phyloP scores from a whole-genome alignment of 2,888 invertebrate species.

The Argyresthia albistria region DNA sequence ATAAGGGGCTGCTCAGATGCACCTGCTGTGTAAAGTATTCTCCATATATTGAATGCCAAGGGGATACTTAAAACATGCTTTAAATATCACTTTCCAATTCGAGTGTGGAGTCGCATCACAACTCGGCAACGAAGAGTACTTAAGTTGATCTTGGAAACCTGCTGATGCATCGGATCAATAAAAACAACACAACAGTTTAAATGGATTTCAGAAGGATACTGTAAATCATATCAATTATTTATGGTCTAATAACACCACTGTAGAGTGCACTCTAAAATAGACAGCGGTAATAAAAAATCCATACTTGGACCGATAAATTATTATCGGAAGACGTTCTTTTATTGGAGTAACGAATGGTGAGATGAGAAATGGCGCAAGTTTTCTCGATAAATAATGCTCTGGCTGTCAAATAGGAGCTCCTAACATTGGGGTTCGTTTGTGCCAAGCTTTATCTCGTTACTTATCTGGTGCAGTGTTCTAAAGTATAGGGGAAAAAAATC shows the following conservation, averaged over 20 bases:
- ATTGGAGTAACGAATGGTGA: slow-evolving; percentile 69
- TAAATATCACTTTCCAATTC: neutral
- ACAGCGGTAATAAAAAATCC: slow-evolving; percentile 55
- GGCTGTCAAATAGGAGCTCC: slow-evolving; percentile 46
- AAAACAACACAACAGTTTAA: slow-evolving; percentile 15
- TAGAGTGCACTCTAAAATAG: slow-evolving; percentile 55
- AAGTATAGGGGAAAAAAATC: neutral
- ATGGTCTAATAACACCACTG: slow-evolving; percentile 40
- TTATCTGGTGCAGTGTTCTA: slow-evolving; percentile 2
- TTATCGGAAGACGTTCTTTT: slow-evolving; percentile 65
- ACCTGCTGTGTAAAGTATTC: neutral
- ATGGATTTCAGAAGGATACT: slow-evolving; percentile 25
- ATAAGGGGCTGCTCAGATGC: neutral
- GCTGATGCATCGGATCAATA: slow-evolving; percentile 7
- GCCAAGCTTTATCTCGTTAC: slow-evolving; percentile 2
- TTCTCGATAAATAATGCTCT: slow-evolving; percentile 62
- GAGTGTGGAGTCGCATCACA: neutral
- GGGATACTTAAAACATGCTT: neutral
- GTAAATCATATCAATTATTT: slow-evolving; percentile 52
- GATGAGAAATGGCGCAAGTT: slow-evolving; percentile 68
- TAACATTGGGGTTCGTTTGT: slow-evolving; percentile 27
- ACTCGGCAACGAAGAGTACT: neutral
- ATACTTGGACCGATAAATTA: slow-evolving; percentile 61
- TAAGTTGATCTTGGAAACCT: neutral
- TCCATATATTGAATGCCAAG: slow-evolving; percentile 1